Conservation (phyloP, 2,888 invertebrate genomes). For the Chirona hameri region DNA sequence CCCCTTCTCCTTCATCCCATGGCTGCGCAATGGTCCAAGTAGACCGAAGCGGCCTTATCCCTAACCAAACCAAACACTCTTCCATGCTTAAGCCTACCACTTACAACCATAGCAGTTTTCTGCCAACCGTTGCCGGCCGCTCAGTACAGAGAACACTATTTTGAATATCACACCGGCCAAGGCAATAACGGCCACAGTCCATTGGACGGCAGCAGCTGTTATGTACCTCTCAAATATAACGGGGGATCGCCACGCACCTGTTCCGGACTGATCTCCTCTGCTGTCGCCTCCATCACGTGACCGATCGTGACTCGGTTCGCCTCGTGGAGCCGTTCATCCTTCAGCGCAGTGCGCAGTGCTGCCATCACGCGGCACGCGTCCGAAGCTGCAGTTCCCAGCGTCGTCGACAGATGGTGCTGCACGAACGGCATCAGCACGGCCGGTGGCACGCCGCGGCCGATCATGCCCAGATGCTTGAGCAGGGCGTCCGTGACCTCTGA, state of each 20-base stretch:
- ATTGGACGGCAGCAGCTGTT: no score
- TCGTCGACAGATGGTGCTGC: conserved; percentile 35
- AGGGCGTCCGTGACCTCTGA: not conserved
- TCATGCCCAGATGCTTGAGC: conserved; percentile 36
- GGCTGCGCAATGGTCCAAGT: no score
- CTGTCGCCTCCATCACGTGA: conserved; percentile 53
- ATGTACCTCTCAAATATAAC: no score
- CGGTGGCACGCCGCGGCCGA: conserved; percentile 39
- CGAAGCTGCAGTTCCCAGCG: conserved; percentile 30
- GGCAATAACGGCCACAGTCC: no score
- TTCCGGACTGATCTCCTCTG: conserved; percentile 48
- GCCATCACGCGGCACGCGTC: conserved; percentile 38
- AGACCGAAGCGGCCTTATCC: no score
- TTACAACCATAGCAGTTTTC: no score
- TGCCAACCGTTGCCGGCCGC: no score
- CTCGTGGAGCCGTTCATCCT: conserved; percentile 56
- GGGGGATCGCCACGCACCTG: not conserved
- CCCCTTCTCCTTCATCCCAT: no score
- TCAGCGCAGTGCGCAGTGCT: conserved; percentile 51
- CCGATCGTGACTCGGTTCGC: conserved; percentile 57
- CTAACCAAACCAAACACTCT: no score
- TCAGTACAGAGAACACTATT: no score
- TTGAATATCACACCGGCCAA: no score
- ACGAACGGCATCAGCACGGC: conserved; percentile 37
- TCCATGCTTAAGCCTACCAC: no score